Percentiles rank a stretch among this genome's conserved stretches.
These are phyloP conservation scores for Eupleurogrammus muticus DNA, from an alignment of 2,797 vertebrate species.

Conservation along the genomic window DNA sequence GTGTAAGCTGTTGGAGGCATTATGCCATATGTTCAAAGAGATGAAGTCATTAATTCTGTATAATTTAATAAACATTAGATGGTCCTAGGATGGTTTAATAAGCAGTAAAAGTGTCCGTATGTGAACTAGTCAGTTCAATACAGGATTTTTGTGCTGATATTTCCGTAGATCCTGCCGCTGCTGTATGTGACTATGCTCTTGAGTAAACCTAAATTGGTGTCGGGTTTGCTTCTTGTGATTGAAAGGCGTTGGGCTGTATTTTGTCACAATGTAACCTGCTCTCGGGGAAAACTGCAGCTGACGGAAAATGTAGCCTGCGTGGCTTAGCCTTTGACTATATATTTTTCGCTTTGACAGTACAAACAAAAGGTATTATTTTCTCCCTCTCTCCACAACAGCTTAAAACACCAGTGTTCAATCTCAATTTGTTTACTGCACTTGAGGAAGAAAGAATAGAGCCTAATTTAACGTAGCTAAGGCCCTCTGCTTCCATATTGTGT, in stretches of 20 bases:
- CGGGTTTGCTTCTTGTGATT: slow-evolving; percentile 37
- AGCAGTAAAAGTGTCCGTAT: not conserved
- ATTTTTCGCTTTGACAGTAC: slow-evolving; percentile 25
- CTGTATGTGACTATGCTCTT: slow-evolving; percentile 20
- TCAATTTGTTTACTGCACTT: slow-evolving; percentile 17
- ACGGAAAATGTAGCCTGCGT: not conserved
- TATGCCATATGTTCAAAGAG: too few relatives aligned
- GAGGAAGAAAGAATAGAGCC: slow-evolving; percentile 1
- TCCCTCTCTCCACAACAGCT: slow-evolving; percentile 9
- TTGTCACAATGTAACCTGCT: slow-evolving; percentile 4
- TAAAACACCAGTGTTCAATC: slow-evolving; percentile 27
- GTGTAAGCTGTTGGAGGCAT: not conserved
- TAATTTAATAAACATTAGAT: not conserved
- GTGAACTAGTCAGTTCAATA: slow-evolving; percentile 10
- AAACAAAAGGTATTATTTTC: slow-evolving; percentile 14
- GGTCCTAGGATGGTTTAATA: slow-evolving; percentile 1
- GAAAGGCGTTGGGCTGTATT: slow-evolving; percentile 36
- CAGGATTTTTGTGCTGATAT: slow-evolving; percentile 10
- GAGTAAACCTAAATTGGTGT: slow-evolving; percentile 38
- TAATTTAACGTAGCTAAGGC: slow-evolving; percentile 21
- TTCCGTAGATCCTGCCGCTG: slow-evolving; percentile 23
- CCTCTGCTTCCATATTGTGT: slow-evolving; percentile 27
- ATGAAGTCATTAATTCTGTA: not conserved
- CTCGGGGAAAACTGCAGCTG: slow-evolving; percentile 13
- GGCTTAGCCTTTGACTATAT: slow-evolving; percentile 9